A percentile compares a stretch with the other conserved stretches of the same genome.
These are phyloP conservation scores for Erpobdella octoculata DNA, from an alignment of 2,888 invertebrate genomes.

Conservation along the genomic window DNA sequence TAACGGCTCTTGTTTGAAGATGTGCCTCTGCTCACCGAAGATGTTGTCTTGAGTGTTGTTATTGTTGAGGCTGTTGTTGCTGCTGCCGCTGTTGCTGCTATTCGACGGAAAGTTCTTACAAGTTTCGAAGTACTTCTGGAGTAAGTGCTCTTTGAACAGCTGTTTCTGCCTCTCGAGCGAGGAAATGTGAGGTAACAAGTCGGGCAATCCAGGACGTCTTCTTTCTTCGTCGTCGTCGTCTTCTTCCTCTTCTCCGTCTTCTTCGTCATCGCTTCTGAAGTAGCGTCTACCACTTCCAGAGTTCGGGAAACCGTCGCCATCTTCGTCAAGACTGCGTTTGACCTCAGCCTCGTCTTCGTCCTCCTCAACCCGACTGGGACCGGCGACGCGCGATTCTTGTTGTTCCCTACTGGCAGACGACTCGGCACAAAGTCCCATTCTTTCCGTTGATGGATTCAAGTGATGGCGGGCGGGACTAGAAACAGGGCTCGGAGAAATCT, in stretches of 20 bases:
- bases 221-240: neutral
- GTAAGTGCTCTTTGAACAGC: neutral
- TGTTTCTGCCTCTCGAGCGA: neutral
- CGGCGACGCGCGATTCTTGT: neutral
- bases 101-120: neutral
- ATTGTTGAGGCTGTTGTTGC: no score
- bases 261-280: neutral
- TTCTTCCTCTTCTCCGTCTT: neutral
- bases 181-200: neutral
- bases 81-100: no score
- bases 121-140: neutral
- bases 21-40: no score
- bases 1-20: constrained; percentile 4
- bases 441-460: neutral
- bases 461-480: neutral
- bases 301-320: no score
- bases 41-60: no score
- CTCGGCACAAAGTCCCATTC: neutral
- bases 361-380: neutral
- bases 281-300: constrained; percentile 1
- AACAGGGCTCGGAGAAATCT: neutral
- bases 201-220: neutral
- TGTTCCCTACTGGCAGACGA: neutral
- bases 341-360: neutral
- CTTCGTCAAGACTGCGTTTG: neutral